Evolutionary conservation across 2,888 invertebrate genomes (phyloP), one percentile per base, ranked within the genome.

Genomic region (Heliconius ismenius): DNA sequence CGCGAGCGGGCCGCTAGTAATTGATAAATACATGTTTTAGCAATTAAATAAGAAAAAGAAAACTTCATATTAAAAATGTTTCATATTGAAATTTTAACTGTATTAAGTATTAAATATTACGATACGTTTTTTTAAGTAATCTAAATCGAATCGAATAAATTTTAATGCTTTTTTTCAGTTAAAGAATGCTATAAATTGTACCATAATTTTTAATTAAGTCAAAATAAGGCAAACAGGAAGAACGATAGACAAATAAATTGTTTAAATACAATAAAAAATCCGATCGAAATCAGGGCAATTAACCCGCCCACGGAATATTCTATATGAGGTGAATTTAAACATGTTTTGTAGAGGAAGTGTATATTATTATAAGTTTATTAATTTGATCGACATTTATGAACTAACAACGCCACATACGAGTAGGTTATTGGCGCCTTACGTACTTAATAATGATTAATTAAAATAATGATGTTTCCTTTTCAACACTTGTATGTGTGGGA

Each of bases 341-440:
- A 26, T 72, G 54, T 64, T 72, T 76, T 39, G 15, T 76, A n/a
- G 32, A 72, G 76, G 79, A 79, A 79, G 76, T 76, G 70, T 65
- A 63, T 18, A 63, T 43, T 64, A 77, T 76, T 64, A 75, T 76
- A 43, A 36, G 74, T 78, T 72, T 76, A 73, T 78, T 74, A 63
- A 80, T 76, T 68, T 62, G 76, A 78, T 76, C 73, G 75, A 79
- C 80, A 75, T 63, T 78, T 76, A 78, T 76, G 73, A 80, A 79
- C 81, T 79, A 76, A 82, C 77, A 80, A 78, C 74, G 68, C 64
- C 76, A 81, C 82, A 81, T 9, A 49, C 43, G 18, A 32, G 32
- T 81, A 43, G 70, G 62, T 69, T 74, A 70, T 72, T 75, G 81
- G 81, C 79, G 79, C 78, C 77, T 32, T 70, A 36, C 7, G 32